Conservation (phyloP, 2,113 vertebrate genomes). For the Etia nguti region DNA sequence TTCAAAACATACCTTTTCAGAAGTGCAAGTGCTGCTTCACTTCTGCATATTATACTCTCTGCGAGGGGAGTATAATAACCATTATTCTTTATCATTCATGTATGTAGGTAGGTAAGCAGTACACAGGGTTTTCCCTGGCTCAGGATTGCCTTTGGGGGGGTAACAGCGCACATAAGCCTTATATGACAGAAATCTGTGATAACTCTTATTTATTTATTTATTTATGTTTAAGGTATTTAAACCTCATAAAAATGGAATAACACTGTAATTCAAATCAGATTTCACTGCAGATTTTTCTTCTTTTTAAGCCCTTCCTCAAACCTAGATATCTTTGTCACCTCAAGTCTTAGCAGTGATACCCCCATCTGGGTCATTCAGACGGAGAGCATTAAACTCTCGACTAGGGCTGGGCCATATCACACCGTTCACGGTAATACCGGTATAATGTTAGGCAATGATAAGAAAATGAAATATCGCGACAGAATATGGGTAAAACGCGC, state of each 20-base stretch:
- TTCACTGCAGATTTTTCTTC: not conserved
- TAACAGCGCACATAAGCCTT: accelerated
- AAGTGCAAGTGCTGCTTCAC: not conserved
- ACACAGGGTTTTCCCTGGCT: not conserved
- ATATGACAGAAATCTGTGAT: not conserved
- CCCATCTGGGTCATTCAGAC: not conserved
- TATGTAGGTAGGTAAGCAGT: not conserved
- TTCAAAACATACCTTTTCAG: not conserved
- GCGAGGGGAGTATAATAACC: not conserved
- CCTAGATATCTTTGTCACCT: not conserved
- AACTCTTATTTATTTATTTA: not conserved
- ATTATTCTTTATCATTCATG: not conserved
- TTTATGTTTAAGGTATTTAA: not conserved
- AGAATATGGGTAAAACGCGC: no score
- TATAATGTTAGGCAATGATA: no score
- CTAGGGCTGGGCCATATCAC: no score
- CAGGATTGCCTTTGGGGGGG: not conserved
- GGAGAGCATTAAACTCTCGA: not conserved
- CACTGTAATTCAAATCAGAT: not conserved
- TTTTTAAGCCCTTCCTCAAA: not conserved
- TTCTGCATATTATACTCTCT: not conserved
- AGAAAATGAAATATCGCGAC: no score
- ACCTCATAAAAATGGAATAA: not conserved
- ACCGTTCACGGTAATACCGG: no score
- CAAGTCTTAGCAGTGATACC: not conserved